These are phyloP conservation scores for Drosophila pegasa DNA, from an alignment of 2,888 invertebrate species.

Conservation along the genomic window DNA sequence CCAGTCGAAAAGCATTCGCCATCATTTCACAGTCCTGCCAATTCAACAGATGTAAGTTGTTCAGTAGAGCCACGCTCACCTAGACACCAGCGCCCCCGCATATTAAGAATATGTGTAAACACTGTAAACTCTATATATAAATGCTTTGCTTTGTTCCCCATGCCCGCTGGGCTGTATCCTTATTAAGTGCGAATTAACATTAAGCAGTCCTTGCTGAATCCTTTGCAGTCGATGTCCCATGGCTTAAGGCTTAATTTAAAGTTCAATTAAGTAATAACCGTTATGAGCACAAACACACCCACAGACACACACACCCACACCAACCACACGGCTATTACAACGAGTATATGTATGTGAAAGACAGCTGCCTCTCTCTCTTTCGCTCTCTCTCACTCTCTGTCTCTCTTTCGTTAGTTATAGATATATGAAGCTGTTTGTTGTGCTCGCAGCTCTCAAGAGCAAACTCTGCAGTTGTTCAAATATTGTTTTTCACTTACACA, in stretches of 20 bases:
- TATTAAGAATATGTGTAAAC: not conserved
- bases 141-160: slow-evolving; percentile 5
- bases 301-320: slow-evolving; percentile 13
- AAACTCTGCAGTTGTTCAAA: slow-evolving; percentile 63
- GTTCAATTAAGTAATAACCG: slow-evolving; percentile 74
- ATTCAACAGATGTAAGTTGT: slow-evolving; percentile 82
- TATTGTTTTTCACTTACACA: slow-evolving; percentile 69
- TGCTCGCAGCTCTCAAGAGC: slow-evolving; percentile 25
- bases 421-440: slow-evolving; percentile 27
- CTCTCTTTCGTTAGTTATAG: slow-evolving; percentile 8
- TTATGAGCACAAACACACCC: slow-evolving; percentile 32
- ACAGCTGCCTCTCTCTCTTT: not conserved
- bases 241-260: slow-evolving; percentile 50
- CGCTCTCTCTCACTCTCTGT: not conserved
- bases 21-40: slow-evolving; percentile 78
- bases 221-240: slow-evolving; percentile 25
- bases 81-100: not conserved
- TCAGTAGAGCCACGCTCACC: slow-evolving; percentile 17
- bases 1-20: slow-evolving; percentile 79
- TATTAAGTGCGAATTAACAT: slow-evolving; percentile 58
- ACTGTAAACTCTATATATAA: slow-evolving; percentile 4
- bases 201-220: slow-evolving; percentile 37
- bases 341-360: slow-evolving; percentile 16
- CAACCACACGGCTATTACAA: slow-evolving; percentile 16
- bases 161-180: slow-evolving; percentile 18